Percentiles rank a stretch among this genome's conserved stretches.
These are phyloP conservation scores for Cephus pygmeus DNA, from an alignment of 2,888 invertebrate species.

Conservation along the genomic window DNA sequence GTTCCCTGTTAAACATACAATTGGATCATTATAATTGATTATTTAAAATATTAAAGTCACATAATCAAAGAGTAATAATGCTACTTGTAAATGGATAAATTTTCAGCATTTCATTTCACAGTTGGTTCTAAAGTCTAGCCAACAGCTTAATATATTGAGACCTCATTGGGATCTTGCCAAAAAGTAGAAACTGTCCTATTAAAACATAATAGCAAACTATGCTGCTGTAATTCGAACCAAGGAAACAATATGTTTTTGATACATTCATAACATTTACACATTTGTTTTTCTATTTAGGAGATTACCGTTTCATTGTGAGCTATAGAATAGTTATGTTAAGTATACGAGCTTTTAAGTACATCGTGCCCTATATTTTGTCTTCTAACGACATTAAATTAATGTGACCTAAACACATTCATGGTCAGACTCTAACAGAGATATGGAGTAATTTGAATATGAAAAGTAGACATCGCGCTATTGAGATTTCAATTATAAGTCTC, in stretches of 20 bases:
- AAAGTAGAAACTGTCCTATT: not conserved
- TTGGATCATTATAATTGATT: slow-evolving; percentile 13
- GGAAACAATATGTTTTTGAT: not conserved
- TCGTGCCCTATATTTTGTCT: not conserved
- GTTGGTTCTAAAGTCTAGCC: not conserved
- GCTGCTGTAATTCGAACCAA: not conserved
- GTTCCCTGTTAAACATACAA: slow-evolving; percentile 47
- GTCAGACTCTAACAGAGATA: not conserved
- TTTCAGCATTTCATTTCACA: not conserved
- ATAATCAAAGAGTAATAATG: not conserved
- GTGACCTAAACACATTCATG: too few species aligned
- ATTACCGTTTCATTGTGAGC: not conserved
- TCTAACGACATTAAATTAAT: not conserved
- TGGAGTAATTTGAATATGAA: not conserved
- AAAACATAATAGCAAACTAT: not conserved
- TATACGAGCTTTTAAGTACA: not conserved
- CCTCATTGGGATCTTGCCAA: not conserved
- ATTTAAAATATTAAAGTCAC: not conserved
- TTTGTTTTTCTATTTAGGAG: not conserved
- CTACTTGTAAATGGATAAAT: slow-evolving; percentile 3
- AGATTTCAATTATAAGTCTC: not conserved
- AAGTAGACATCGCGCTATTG: not conserved
- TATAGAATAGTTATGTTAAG: not conserved
- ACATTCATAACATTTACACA: not conserved
- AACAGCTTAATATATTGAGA: not conserved